A percentile compares a stretch with the other conserved stretches of the same genome.
phyloP scores from a whole-genome alignment of 2,888 invertebrate genomes.

The Chloroclystis v-ata region DNA sequence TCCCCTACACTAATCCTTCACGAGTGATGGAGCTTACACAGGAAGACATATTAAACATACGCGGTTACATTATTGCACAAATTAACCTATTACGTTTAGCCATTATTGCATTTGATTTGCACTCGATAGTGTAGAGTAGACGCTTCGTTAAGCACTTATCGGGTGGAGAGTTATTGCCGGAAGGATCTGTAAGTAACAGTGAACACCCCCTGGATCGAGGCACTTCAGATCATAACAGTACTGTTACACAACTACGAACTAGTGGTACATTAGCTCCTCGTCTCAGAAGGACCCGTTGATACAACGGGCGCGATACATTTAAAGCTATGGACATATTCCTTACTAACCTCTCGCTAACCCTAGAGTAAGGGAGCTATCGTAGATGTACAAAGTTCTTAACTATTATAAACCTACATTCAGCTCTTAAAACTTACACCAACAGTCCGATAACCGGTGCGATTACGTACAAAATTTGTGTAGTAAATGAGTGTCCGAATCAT shows the following conservation, averaged over 20 bases:
- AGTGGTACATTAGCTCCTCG: conserved; percentile 69
- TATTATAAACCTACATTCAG: conserved; percentile 63
- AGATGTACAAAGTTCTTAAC: conserved; percentile 69
- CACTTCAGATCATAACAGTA: conserved; percentile 75
- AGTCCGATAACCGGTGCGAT: conserved; percentile 67
- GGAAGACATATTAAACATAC: conserved; percentile 74
- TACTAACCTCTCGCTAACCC: conserved; percentile 62
- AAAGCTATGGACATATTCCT: conserved; percentile 77
- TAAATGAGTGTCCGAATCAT: conserved; percentile 66
- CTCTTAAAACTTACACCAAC: conserved; percentile 64
- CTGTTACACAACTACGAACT: conserved; percentile 74
- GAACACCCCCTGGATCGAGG: conserved; percentile 72
- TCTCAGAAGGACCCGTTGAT: conserved; percentile 70
- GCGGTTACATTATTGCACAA: conserved; percentile 45
- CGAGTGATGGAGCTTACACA: conserved; percentile 66
- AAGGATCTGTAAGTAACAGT: conserved; percentile 45
- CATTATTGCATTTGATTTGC: conserved; percentile 28
- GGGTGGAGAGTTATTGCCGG: conserved; percentile 8
- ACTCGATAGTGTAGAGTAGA: conserved; percentile 4
- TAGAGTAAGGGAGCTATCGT: conserved; percentile 71
- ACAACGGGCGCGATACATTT: conserved; percentile 74
- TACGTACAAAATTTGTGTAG: conserved; percentile 71
- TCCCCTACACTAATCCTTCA: conserved; percentile 45
- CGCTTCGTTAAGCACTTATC: conserved; percentile 8
- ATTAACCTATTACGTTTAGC: conserved; percentile 33